phyloP scores from a whole-genome alignment of 2,888 invertebrate species.

The Halictus quadricinctus region DNA sequence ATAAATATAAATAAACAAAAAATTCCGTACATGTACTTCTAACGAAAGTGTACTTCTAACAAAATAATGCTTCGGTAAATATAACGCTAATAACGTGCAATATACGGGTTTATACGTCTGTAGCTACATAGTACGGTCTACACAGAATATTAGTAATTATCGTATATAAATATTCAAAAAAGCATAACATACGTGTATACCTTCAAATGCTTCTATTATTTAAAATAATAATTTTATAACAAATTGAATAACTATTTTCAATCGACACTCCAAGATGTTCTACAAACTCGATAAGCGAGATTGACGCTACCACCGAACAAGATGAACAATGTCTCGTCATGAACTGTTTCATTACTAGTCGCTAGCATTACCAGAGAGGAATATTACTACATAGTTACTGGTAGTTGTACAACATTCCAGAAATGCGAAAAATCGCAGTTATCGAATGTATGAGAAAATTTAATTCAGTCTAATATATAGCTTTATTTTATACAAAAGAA shows the following conservation, averaged over 20 bases:
- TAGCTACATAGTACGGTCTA: slow-evolving; percentile 14
- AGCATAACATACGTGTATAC: slow-evolving; percentile 47
- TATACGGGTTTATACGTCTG: slow-evolving; percentile 22
- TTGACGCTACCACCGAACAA: slow-evolving; percentile 55
- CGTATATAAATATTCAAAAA: slow-evolving; percentile 13
- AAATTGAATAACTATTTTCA: slow-evolving; percentile 51
- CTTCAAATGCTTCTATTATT: slow-evolving; percentile 41
- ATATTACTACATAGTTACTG: neutral
- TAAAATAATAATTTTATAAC: slow-evolving; percentile 36
- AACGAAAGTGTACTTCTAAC: neutral
- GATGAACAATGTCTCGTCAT: slow-evolving; percentile 30
- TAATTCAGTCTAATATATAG: neutral
- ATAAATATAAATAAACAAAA: neutral
- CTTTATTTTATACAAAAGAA: neutral
- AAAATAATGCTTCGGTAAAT: slow-evolving; percentile 28
- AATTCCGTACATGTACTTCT: neutral
- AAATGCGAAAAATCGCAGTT: neutral
- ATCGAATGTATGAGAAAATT: neutral
- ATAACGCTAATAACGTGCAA: slow-evolving; percentile 37
- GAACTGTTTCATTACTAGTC: neutral
- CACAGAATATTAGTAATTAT: slow-evolving; percentile 14
- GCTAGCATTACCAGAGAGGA: neutral
- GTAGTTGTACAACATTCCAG: neutral
- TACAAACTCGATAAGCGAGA: slow-evolving; percentile 46
- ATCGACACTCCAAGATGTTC: slow-evolving; percentile 41